Evolutionary conservation across 2,888 invertebrate species (phyloP), one percentile per base, ranked within the genome.

Genomic region (Dilophus febrilis): DNA sequence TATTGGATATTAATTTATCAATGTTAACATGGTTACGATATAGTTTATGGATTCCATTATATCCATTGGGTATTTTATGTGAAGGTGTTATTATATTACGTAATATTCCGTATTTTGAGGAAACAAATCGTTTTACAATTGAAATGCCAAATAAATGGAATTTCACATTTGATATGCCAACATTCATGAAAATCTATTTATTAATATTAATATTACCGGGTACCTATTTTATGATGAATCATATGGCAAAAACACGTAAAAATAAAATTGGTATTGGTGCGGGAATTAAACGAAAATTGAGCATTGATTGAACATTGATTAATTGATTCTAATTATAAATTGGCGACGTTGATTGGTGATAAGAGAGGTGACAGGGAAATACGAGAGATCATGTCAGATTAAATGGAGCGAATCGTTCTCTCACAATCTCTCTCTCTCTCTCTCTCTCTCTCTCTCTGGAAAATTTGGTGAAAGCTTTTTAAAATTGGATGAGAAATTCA

Each of bases 1-100:
- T 86, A 1, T 72, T 86, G 52, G 77, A 83, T 42, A 73, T 72
- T 19, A 76, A 86, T 43, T 67, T 83, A 27, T 68, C 71, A 35
- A 51, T 83, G 3, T 59, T 95, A 8, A 92, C 88, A 0, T 95
- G 94, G 94, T 62, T 95, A 3, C 72, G 95, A 13, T 94, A 95
- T 59, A 82, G 86, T 0, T 69, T 88, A 41, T 97, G 94, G 94
- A 86, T 95, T 47, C 78, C 87, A 0, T 67, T 94, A 0, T 95
- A 94, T 60, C 95, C 95, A 0, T 56, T 91, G 30, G 94, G 92
- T 6, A 77, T 91, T 49, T 53, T 88, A 2, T 82, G 85, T 52
- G 94, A 95, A 66, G 82, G 86, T 1, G 74, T 83, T 4, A 71
- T 86, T 12, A 69, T 85, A 32, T 65, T 86, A 14, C 70, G 86